Evolutionary conservation across 2,888 invertebrate species (phyloP), one percentile per base, ranked within the genome.

Genomic region (Plebejus argus): DNA sequence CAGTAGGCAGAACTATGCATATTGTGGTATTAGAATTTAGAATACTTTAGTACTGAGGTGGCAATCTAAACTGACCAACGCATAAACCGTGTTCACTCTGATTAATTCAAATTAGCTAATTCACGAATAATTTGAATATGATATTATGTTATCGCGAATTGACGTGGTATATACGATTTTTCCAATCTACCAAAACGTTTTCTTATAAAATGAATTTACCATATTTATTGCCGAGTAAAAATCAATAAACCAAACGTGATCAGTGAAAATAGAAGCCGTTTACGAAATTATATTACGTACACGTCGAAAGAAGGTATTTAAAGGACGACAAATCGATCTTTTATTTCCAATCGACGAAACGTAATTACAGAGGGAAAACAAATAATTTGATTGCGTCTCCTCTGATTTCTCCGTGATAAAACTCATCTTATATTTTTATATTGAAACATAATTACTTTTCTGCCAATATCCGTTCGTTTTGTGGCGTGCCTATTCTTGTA

Each of bases 321-420:
- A 71, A 77, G 53, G 35, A 35, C 33, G 71, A 78, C 76, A 78
- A 76, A 78, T 70, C 70, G 76, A 45, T 45, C n/a, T 75, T 78
- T 79, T 80, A 82, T 81, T 82, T 80, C 76, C 81, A 81, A 82
- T 82, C 82, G 78, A 77, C 80, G 70, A 78, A 82, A 82, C 81
- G 79, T 76, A 79, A 82, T 82, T 82, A 81, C 79, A 78, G 79
- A 77, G 75, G 78, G 79, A 74, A 77, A 77, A 77, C 56, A 45
- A 71, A 71, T 56, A 71, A 77, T 77, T 71, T 53, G 49, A 74
- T 74, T 53, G 74, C 18, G 53, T 49, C 49, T 20, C 49, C 71
- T 77, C 70, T 76, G 76, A 70, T 70, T 77, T 56, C 53, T 35
- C 35, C 35, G 33, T 35, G 70, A 77, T 49, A 74, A 45, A 72